phyloP scores from a whole-genome alignment of 2,797 vertebrate genomes.

The Sebastes baramenuke region DNA sequence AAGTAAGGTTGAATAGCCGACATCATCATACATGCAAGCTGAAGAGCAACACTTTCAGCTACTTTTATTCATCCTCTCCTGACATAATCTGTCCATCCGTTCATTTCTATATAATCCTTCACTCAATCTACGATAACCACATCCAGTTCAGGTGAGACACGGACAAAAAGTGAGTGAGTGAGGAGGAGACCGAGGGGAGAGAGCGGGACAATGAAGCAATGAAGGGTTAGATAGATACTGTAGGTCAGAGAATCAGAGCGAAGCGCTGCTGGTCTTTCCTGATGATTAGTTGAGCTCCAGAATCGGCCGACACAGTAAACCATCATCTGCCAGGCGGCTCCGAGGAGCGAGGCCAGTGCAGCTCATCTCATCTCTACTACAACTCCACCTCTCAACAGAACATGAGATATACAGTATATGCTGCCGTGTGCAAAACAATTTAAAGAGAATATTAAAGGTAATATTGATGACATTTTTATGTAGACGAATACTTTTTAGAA shows the following conservation, averaged over 20 bases:
- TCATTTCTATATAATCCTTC: not conserved
- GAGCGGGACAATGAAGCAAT: not conserved
- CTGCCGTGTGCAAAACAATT: not conserved
- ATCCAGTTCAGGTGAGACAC: conserved; percentile 10
- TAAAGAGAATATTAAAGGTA: not conserved
- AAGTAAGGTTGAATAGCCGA: not conserved
- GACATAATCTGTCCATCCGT: conserved; percentile 2
- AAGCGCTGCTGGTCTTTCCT: not conserved
- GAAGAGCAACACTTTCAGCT: not conserved
- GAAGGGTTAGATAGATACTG: not conserved
- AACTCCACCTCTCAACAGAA: not conserved
- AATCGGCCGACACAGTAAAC: conserved; percentile 28
- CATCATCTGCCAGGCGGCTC: conserved; percentile 27
- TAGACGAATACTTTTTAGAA: too few relatives aligned
- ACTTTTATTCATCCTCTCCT: not conserved
- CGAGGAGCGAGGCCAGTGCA: not conserved
- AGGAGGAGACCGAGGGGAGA: not conserved
- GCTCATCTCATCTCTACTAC: conserved; percentile 7
- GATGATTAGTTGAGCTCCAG: conserved; percentile 34
- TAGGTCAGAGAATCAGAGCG: not conserved
- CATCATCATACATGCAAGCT: not conserved
- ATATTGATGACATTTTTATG: too few relatives aligned
- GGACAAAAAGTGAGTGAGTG: not conserved
- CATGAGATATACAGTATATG: not conserved
- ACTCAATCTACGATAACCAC: not conserved